A percentile compares a stretch with the other conserved stretches of the same genome.
These are phyloP conservation scores for Dysdera silvatica DNA, from an alignment of 1,140 invertebrate species.

Conservation along the genomic window DNA sequence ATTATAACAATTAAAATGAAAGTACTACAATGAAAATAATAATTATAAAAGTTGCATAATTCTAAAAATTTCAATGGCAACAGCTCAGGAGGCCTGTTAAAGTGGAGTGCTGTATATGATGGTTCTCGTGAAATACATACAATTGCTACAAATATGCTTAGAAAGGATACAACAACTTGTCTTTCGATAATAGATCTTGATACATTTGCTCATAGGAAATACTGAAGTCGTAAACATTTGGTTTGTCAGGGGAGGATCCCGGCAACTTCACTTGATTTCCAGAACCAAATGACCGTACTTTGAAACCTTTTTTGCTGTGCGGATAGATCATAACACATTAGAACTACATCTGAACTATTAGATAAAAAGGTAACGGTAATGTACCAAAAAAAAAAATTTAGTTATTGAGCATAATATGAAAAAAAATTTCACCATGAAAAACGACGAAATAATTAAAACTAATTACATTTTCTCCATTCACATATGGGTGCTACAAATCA, in stretches of 20 bases:
- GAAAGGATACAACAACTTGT: slow-evolving; percentile 45
- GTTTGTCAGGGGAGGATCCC: slow-evolving; percentile 84
- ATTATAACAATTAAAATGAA: slow-evolving; percentile 4
- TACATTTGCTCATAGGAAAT: slow-evolving; percentile 95
- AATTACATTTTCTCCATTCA: too few species aligned
- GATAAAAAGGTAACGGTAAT: too few species aligned
- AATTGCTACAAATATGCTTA: background rate
- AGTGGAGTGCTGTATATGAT: background rate
- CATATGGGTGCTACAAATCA: too few species aligned
- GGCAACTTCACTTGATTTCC: slow-evolving; percentile 94
- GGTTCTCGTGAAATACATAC: background rate
- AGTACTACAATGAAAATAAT: background rate
- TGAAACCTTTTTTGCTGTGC: slow-evolving; percentile 88
- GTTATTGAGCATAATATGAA: too few species aligned
- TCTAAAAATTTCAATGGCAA: background rate
- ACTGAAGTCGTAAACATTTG: slow-evolving; percentile 98
- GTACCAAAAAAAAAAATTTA: too few species aligned
- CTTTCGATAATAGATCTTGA: slow-evolving; percentile 71
- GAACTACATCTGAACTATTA: too few species aligned
- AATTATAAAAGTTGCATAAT: background rate
- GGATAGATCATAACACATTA: too few species aligned
- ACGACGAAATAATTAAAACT: too few species aligned
- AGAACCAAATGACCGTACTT: slow-evolving; percentile 92
- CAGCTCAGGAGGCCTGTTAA: background rate
- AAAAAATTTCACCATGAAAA: too few species aligned